Percentiles rank a stretch among this genome's conserved stretches.
Evolutionary conservation across 1,140 invertebrate species (phyloP).

Genomic region (Caenorhabditis tropicalis): DNA sequence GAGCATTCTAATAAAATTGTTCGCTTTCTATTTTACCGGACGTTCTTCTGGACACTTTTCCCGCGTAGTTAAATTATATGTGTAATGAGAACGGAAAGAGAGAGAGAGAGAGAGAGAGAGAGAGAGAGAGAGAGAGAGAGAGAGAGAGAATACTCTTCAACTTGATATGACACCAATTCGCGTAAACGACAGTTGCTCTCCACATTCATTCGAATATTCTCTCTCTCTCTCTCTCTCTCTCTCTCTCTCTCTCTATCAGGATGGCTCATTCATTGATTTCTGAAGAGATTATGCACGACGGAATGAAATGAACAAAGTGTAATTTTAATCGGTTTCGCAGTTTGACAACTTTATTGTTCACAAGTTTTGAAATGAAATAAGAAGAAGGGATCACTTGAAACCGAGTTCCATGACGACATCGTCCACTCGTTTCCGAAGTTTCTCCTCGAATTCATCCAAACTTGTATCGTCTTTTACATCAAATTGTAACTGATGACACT

Average conservation of each 20-base stretch:
- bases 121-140: neutral
- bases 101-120: neutral
- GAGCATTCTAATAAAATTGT: neutral
- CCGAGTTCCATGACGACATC: slow-evolving; percentile 1
- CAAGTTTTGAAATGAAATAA: neutral
- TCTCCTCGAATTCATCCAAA: slow-evolving; percentile 55
- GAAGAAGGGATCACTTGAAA: neutral
- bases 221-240: too few species aligned
- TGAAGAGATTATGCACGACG: slow-evolving; percentile 1
- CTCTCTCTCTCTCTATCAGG: too few species aligned
- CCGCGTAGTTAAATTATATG: neutral
- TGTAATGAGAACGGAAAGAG: neutral
- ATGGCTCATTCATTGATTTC: slow-evolving; percentile 9
- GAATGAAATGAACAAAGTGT: neutral
- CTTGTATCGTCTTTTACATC: slow-evolving; percentile 55
- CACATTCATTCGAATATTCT: too few species aligned
- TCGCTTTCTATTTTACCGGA: neutral
- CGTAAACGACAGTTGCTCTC: slow-evolving; percentile 1
- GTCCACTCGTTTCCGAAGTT: slow-evolving; percentile 54
- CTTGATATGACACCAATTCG: slow-evolving; percentile 42
- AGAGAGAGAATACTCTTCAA: neutral
- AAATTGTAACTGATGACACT: slow-evolving; percentile 55
- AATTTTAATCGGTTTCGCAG: slow-evolving; percentile 35
- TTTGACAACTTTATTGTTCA: slow-evolving; percentile 42
- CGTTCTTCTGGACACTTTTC: too few species aligned